Evolutionary conservation across 1,140 invertebrate genomes (phyloP), one percentile per base, ranked within the genome.

Genomic region (Diachasmimorpha longicaudata): DNA sequence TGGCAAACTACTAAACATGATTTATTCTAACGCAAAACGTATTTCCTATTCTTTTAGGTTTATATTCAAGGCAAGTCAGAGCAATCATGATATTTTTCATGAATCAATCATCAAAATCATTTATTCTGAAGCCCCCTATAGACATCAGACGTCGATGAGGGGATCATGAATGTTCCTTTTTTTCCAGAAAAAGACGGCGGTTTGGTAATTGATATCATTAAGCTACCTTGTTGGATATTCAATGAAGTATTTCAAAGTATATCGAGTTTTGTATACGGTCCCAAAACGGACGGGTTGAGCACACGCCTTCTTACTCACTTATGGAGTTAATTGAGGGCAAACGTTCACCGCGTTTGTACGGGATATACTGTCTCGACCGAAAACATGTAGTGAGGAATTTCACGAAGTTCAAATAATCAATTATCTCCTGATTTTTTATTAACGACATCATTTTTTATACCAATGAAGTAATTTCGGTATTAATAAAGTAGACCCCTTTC

Each of bases 301-400:
- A 85, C 84, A 87, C 87, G 87, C 87, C 87, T 89, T 82, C 87
- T 88, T 88, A 88, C 87, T 89, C 85, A 87, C 85, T 89, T 89
- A 89, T 88, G 79, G 86, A 88, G 86, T 88, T 89, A 89, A 89
- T 89, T 89, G 87, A 89, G 87, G 86, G 87, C 87, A 89, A 88
- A 87, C 86, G 86, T 87, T 83, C 82, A 88, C 83, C 77, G 81
- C 82, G 48, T 80, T 23, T 79, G 19, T 66, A 16, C 68, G 58
- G n/a, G 14, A 68, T 76, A 77, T 89, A 89, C 85, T 88, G 85
- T 80, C 87, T 85, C 80, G 79, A 77, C 82, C 75, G 78, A 88
- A 89, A 89, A 89, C 88, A 88, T 89, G 52, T 39, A 76, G n/a
- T 68, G 25, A 37, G 4, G 16, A 6, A 16, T 37, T 68, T 58